Evolutionary conservation across 2,888 invertebrate genomes (phyloP).

Genomic region (Spisula subtruncata): DNA sequence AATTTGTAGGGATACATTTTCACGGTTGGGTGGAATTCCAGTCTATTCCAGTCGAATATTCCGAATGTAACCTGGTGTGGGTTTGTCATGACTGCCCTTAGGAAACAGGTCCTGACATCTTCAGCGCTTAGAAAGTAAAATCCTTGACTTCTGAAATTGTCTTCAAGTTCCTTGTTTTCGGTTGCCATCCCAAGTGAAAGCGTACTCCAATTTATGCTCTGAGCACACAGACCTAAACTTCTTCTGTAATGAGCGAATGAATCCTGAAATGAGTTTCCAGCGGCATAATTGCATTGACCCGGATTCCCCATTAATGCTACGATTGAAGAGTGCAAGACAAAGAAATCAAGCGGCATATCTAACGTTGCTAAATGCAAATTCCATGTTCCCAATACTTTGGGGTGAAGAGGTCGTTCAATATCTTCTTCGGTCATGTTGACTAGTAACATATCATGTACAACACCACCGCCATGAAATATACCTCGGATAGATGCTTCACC

Average conservation of each 20-base stretch:
- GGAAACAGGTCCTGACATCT: slow-evolving; percentile 53
- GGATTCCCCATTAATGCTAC: slow-evolving; percentile 74
- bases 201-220: slow-evolving; percentile 81
- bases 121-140: slow-evolving; percentile 43
- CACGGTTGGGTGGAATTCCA: slow-evolving; percentile 49
- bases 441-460: slow-evolving; percentile 67
- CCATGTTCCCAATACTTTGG: slow-evolving; percentile 75
- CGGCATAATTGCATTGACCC: slow-evolving; percentile 79
- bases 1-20: slow-evolving; percentile 49
- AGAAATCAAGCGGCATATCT: slow-evolving; percentile 73
- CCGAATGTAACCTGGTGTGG: slow-evolving; percentile 51
- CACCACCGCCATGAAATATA: slow-evolving; percentile 75
- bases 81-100: slow-evolving; percentile 53
- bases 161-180: slow-evolving; percentile 43
- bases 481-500: slow-evolving; percentile 64
- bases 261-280: slow-evolving; percentile 79
- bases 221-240: slow-evolving; percentile 64
- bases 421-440: slow-evolving; percentile 63
- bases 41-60: slow-evolving; percentile 50
- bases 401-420: slow-evolving; percentile 52
- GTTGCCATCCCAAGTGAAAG: slow-evolving; percentile 73
- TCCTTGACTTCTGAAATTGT: slow-evolving; percentile 57
- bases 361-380: slow-evolving; percentile 76
- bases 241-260: slow-evolving; percentile 74
- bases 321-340: slow-evolving; percentile 79